Evolutionary conservation across 2,888 invertebrate species (phyloP).

Genomic region (Ormyrus rosae): DNA sequence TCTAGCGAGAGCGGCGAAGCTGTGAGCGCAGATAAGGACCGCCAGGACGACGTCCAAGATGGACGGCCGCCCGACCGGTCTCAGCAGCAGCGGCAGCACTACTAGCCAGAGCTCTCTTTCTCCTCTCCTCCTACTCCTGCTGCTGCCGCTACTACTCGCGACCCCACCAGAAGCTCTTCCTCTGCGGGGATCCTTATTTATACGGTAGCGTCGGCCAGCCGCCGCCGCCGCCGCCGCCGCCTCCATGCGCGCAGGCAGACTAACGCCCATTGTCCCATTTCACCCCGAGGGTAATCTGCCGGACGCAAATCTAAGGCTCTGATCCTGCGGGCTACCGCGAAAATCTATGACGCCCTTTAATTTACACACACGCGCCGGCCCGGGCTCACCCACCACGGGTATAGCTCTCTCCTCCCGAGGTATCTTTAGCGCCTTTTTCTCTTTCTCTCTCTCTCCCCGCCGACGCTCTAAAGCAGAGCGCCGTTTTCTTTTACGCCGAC

Average conservation of each 20-base stretch:
- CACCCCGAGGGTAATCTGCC: slow-evolving; percentile 72
- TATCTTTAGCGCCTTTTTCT: background rate
- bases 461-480: background rate
- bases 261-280: slow-evolving; percentile 76
- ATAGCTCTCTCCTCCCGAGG: too few species aligned
- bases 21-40: slow-evolving; percentile 76
- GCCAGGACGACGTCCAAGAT: slow-evolving; percentile 75
- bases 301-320: slow-evolving; percentile 76
- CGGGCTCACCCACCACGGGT: too few species aligned
- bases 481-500: background rate
- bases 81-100: slow-evolving; percentile 69
- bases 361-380: slow-evolving; percentile 67
- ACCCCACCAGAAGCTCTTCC: slow-evolving; percentile 58
- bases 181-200: slow-evolving; percentile 56
- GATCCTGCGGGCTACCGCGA: slow-evolving; percentile 75
- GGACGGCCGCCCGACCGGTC: slow-evolving; percentile 73
- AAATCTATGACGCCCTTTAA: slow-evolving; percentile 76
- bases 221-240: slow-evolving; percentile 63
- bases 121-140: slow-evolving; percentile 45
- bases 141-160: slow-evolving; percentile 46
- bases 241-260: slow-evolving; percentile 68
- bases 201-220: slow-evolving; percentile 37
- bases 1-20: slow-evolving; percentile 73
- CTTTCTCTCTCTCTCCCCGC: background rate
- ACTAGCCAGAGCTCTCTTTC: slow-evolving; percentile 57